These are phyloP conservation scores for Emys orbicularis DNA, from an alignment of 2,797 vertebrate genomes.

Conservation along the genomic window DNA sequence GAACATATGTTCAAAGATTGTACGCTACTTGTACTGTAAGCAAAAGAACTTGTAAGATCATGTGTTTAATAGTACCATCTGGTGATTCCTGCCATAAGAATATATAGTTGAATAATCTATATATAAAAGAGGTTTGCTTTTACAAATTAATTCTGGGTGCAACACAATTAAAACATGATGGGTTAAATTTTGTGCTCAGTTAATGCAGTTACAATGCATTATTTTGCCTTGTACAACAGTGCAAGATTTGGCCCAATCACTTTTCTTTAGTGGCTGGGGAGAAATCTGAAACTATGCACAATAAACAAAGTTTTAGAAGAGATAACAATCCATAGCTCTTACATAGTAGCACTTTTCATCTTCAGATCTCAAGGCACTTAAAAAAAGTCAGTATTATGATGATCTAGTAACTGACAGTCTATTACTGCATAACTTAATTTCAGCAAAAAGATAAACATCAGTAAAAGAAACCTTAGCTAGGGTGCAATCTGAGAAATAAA, in stretches of 20 bases:
- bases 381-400: background rate
- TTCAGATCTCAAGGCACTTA: background rate
- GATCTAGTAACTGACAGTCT: background rate
- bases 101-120: background rate
- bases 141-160: background rate
- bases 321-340: background rate
- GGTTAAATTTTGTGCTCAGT: background rate
- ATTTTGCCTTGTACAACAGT: background rate
- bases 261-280: background rate
- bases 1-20: background rate
- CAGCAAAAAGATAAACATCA: background rate
- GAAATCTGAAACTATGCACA: background rate
- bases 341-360: background rate
- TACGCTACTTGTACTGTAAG: background rate
- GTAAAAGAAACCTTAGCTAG: constrained; percentile 1
- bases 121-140: background rate
- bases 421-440: background rate
- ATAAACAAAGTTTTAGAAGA: background rate
- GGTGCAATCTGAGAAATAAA: background rate
- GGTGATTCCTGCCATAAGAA: background rate
- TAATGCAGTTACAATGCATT: background rate
- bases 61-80: background rate
- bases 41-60: background rate
- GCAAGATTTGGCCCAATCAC: background rate
- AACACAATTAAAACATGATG: background rate